Base-by-base conservation (phyloP, 1,140 invertebrate genomes). In the Hylaeus volcanicus region DNA sequence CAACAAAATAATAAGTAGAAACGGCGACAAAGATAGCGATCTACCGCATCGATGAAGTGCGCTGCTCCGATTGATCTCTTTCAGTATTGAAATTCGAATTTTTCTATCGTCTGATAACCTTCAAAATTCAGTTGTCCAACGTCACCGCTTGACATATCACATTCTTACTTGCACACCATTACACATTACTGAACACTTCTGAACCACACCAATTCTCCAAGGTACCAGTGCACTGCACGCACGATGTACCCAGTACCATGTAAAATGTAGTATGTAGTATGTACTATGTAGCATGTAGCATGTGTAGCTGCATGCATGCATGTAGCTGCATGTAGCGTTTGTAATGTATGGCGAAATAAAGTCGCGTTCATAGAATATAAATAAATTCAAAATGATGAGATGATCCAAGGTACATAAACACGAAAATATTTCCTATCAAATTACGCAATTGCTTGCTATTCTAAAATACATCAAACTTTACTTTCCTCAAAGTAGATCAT, bases 141-240 rank as follows among this genome's bases (percentile, higher is more conserved):
- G 81, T 82, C 81, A 83, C 79, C 66, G 60, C 37, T 71, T 70
- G 78, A 79, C 81, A 82, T 82, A 68, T 80, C 43, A 68, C 43
- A 61, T 53, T 37, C 14, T 74, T 26, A 74, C 53, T 14, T 65
- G 58, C 5, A 74, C 78, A 41, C n/a, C 26, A n/a, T 26, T 53
- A 61, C 41, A 41, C 45, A 61, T 43, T 48, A 2, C 60, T 74
- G 15, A 74, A 55, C 26, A 26, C 26, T 26, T 26, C 26, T 26
- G 26, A 26, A 26, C 26, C 26, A 26, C 26, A 26, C 26, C 26
- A 26, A 26, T 26, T 26, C 26, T 26, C 26, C 26, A 26, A 26
- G 26, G 26, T 26, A 26, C 26, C 26, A 26, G 26, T 26, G 2
- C 45, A 41, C 41, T 26, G 3, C 45, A 41, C 8, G 8, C 3